Percentiles rank a stretch among this genome's conserved stretches.
Evolutionary conservation across 2,797 vertebrate genomes (phyloP).

Genomic region (Natrix natrix): DNA sequence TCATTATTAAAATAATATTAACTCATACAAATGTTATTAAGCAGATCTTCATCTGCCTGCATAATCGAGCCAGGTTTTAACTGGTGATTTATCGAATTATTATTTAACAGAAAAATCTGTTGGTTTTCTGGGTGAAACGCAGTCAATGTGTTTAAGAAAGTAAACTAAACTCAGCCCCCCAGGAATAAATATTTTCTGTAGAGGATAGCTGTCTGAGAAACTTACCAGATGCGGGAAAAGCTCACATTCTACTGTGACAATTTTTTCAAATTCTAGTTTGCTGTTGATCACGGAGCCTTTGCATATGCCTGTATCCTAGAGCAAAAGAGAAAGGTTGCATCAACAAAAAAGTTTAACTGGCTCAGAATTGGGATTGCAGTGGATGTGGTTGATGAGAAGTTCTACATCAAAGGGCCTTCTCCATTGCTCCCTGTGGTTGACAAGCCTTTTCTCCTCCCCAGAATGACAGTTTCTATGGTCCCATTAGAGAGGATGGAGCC

Average conservation of each 20-base stretch:
- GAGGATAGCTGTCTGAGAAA: conserved; percentile 39
- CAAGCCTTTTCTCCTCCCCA: neutral
- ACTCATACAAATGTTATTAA: neutral
- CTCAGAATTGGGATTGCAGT: neutral
- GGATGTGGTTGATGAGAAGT: neutral
- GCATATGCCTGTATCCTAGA: conserved; percentile 66
- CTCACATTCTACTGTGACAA: conserved; percentile 48
- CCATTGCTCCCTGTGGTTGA: neutral
- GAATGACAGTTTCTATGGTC: neutral
- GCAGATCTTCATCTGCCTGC: neutral
- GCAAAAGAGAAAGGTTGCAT: conserved; percentile 38
- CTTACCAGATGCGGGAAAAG: conserved; percentile 68
- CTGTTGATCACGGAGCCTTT: conserved; percentile 42
- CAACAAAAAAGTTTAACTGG: neutral
- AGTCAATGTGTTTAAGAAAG: neutral
- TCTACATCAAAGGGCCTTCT: neutral
- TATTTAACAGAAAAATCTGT: neutral
- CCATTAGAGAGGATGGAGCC: neutral
- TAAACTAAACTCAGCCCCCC: neutral
- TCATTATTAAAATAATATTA: neutral
- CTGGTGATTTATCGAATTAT: neutral
- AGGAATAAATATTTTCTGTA: neutral
- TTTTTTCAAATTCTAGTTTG: accelerated
- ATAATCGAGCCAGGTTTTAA: neutral
- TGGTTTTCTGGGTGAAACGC: neutral